Percentiles rank a stretch among this genome's conserved stretches.
phyloP scores from a whole-genome alignment of 2,888 invertebrate species.

The Oxyteleia sp. region DNA sequence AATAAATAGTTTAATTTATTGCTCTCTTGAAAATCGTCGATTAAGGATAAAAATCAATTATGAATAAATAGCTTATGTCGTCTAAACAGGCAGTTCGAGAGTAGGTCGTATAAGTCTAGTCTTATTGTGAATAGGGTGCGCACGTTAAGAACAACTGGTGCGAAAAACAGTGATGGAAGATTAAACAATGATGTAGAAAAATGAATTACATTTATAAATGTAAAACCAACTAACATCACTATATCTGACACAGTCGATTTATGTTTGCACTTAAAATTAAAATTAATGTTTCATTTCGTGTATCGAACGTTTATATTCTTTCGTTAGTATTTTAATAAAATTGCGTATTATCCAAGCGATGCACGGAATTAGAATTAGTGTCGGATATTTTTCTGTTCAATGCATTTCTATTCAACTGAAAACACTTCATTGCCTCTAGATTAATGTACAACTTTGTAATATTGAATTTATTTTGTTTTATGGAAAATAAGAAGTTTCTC shows the following conservation, averaged over 20 bases:
- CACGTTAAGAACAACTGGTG: constrained; percentile 42
- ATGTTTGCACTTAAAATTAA: constrained; percentile 38
- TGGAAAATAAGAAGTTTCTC: constrained; percentile 17
- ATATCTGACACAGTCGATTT: constrained; percentile 39
- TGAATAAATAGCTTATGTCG: no score
- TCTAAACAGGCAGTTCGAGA: constrained; percentile 61
- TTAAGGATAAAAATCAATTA: constrained; percentile 16
- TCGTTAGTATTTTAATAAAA: constrained; percentile 14
- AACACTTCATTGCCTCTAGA: constrained; percentile 49
- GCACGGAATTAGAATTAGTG: constrained; percentile 21
- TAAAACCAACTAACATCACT: constrained; percentile 34
- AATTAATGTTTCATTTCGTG: constrained; percentile 7
- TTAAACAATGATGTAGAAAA: constrained; percentile 40
- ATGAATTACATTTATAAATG: constrained; percentile 48
- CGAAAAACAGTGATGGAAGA: constrained; percentile 19
- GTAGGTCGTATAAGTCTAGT: constrained; percentile 64
- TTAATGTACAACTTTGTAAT: constrained; percentile 33
- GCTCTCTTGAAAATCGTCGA: constrained; percentile 27
- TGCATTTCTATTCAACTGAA: constrained; percentile 49
- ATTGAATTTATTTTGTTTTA: constrained; percentile 25
- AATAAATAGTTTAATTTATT: constrained; percentile 21
- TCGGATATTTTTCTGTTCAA: constrained; percentile 26
- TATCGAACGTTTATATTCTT: constrained; percentile 5
- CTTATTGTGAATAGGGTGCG: constrained; percentile 53
- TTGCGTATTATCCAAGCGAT: constrained; percentile 12